These are phyloP conservation scores for Pipistrellus kuhlii DNA, from an alignment of 2,797 vertebrate genomes.

Conservation along the genomic window DNA sequence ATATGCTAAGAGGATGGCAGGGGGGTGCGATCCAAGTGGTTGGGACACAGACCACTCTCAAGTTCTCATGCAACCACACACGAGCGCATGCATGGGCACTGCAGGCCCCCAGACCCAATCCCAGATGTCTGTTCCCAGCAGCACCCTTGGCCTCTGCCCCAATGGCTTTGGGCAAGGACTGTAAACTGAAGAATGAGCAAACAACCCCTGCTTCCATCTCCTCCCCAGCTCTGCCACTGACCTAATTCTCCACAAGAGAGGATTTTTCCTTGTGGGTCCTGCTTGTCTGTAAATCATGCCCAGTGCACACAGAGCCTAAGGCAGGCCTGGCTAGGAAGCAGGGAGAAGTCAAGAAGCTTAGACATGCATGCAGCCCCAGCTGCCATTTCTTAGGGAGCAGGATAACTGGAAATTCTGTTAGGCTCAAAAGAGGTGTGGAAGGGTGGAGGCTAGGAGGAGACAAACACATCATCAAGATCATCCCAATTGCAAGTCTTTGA, in stretches of 20 bases:
- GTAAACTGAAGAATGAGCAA: conserved; percentile 1
- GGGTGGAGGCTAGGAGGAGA: not conserved
- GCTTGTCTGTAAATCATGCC: conserved; percentile 66
- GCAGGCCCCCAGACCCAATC: not conserved
- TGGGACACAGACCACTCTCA: not conserved
- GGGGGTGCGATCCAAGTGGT: not conserved
- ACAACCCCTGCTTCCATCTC: conserved; percentile 36
- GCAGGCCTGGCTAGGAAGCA: not conserved
- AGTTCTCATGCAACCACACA: not conserved
- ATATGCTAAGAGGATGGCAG: conserved; percentile 44
- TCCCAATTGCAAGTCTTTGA: too few relatives aligned
- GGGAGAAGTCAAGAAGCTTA: not conserved
- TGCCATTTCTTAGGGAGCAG: not conserved
- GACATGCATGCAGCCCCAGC: not conserved
- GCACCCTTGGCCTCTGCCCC: not conserved
- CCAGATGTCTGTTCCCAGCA: conserved; percentile 59
- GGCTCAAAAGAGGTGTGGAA: not conserved
- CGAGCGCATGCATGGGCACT: fast-evolving
- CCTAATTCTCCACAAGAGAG: conserved; percentile 70
- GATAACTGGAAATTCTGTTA: not conserved
- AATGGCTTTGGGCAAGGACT: conserved; percentile 30
- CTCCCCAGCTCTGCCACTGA: conserved; percentile 65
- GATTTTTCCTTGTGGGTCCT: conserved; percentile 52
- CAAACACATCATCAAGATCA: not conserved
- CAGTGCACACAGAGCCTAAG: conserved; percentile 60